A percentile compares a stretch with the other conserved stretches of the same genome.
Evolutionary conservation across 37 sponge, comb jelly and placozoan genomes (phyloP).

Genomic region (Beroe ovata): DNA sequence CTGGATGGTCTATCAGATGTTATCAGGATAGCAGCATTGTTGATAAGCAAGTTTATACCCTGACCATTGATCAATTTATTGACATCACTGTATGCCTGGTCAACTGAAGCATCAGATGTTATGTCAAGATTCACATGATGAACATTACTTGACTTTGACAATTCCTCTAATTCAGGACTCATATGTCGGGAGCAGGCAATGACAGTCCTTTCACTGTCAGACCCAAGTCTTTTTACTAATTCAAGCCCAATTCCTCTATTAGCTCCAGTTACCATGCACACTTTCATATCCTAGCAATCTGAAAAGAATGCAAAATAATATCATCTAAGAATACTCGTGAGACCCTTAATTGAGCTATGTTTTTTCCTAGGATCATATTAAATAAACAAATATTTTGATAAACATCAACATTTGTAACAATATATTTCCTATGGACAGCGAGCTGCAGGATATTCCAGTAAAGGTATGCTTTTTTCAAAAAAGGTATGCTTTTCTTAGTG

Average conservation of each 20-base stretch:
- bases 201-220: not conserved
- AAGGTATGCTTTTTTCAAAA: no score
- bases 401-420: no score
- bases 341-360: no score
- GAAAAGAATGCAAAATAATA: no score
- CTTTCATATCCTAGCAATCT: no score
- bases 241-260: slow-evolving; percentile 59
- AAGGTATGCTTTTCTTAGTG: no score
- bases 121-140: slow-evolving; percentile 36
- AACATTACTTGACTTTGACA: not conserved
- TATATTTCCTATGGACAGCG: no score
- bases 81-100: slow-evolving; percentile 16
- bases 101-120: slow-evolving; percentile 24
- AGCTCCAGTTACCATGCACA: slow-evolving; percentile 40
- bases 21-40: slow-evolving; percentile 48
- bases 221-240: slow-evolving; percentile 15
- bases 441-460: no score
- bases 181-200: slow-evolving; percentile 40
- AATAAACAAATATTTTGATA: no score
- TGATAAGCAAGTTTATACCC: slow-evolving; percentile 34
- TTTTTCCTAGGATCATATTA: no score
- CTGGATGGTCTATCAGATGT: slow-evolving; percentile 17
- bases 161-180: slow-evolving; percentile 9
- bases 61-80: not conserved
- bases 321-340: no score